Base-by-base conservation (phyloP, 64 coral and sea anemone genomes). In the Anthopleura sola region DNA sequence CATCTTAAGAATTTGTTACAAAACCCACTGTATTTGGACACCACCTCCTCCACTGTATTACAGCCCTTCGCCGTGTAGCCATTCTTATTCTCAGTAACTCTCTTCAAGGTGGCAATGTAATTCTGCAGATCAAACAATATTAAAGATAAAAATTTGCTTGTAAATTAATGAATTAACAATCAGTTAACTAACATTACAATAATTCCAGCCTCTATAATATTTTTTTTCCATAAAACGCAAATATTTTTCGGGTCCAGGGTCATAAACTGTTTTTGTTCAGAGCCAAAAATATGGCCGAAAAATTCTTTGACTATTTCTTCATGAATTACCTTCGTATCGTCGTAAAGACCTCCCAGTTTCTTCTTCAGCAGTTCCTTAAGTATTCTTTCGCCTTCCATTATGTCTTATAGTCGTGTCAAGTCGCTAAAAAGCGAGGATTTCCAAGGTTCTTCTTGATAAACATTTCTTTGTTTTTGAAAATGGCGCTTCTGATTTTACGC, bases 311-410 rank as follows among this genome's bases (percentile, higher is more conserved):
- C 60, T 66, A 66, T 26, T 66, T 66, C 23, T 44, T 62, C 58
- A n/a, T 24, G 21, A 26, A 62, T 79, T 79, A 90, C 88, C 88
- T 90, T 90, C 5, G 88, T 90, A 54, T 84, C 88, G 20, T 90
- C 88, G 29, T 84, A 78, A 78, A 90, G 88, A 83, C 68, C 88
- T n/a, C 82, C 68, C 39, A 54, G 55, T 78, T 84, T 71, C 54
- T 82, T 74, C 24, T 90, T 90, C 13, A 89, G 60, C 40, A 89
- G 80, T 20, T 80, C 60, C 23, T 89, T 89, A 24, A 89, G 60
- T 64, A 89, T 89, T 83, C 87, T 89, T 83, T 89, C 87, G 17
- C 79, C 87, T 40, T 89, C 80, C 87, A 89, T 89, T 37, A 29
- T 83, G 26, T 78, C 14, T n/a, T 28, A 71, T 31, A 32, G 28